Base-by-base conservation (phyloP, 2,797 vertebrate species). In the Dallia pectoralis region DNA sequence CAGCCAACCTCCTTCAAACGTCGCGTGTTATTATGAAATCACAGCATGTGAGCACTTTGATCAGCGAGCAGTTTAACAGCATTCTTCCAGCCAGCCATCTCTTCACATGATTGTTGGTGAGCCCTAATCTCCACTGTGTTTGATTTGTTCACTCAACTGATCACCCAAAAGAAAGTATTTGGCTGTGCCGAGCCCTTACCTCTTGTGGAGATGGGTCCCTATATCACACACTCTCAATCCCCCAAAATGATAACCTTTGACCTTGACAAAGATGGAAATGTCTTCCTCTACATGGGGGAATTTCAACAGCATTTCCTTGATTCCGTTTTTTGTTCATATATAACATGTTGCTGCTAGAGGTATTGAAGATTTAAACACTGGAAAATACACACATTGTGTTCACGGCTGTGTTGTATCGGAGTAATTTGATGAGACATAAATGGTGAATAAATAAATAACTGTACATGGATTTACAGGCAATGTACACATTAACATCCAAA, bases 31-130 rank as follows among this genome's bases (percentile, higher is more conserved):
- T 78, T 85, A 81, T 89, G 83, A 91, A 91, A 91, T 87, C 73
- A 7, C 69, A 7, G 81, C 76, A 44, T 78, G 82, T 76, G 40
- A 88, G 76, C 84, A 69, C 91, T 92, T 93, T 93, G 89, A 93
- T 93, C 88, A 84, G 72, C 79, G 67, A 83, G 87, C 67, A 85
- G 88, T 85, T 86, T 81, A 89, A 84, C 75, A 48, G 81, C 69
- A 71, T 79, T 76, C 74, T 74, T 75, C 83, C 81, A 83, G 86
- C 59, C 71, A 48, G 79, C 84, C 84, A 85, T 88, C 84, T 64
- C 77, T 77, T 80, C 72, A 30, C 76, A 81, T 87, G 86, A 81
- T 77, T 32, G 25, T 27, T 72, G 15, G 65, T 73, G 72, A 47
- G 33, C 70, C 67, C 79, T 77, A 64, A 51, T 70, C 47, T 65